These are phyloP conservation scores for Enteromius trimaculatus DNA, from an alignment of 2,797 vertebrate species.

Conservation along the genomic window DNA sequence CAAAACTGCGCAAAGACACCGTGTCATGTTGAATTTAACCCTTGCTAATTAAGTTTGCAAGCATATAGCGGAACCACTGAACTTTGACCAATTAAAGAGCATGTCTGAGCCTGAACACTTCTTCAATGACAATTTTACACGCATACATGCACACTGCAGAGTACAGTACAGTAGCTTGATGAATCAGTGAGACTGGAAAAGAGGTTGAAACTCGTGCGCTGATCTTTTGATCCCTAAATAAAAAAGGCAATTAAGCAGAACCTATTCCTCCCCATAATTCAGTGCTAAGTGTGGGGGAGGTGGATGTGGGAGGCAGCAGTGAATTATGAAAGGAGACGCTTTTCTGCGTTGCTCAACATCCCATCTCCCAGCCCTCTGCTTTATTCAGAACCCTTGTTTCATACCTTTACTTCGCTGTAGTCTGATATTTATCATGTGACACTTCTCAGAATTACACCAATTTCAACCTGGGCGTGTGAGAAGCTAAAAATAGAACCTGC, in stretches of 20 bases:
- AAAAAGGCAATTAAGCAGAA: constrained; percentile 44
- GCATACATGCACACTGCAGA: constrained; percentile 2
- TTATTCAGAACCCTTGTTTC: not conserved
- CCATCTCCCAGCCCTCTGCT: constrained; percentile 13
- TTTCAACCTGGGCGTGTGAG: constrained; percentile 11
- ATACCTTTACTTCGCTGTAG: not conserved
- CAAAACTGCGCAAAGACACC: not conserved
- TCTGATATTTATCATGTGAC: constrained; percentile 4
- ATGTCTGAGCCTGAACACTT: constrained; percentile 54
- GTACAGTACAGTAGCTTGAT: constrained; percentile 10
- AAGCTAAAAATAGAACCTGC: constrained; percentile 52
- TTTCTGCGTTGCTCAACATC: constrained; percentile 22
- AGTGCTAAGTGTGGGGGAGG: not conserved
- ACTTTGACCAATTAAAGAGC: constrained; percentile 40
- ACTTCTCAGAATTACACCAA: constrained; percentile 22
- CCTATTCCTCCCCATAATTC: constrained; percentile 25
- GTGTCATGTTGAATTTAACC: constrained; percentile 43
- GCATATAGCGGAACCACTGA: constrained; percentile 15
- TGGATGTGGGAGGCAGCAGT: constrained; percentile 12
- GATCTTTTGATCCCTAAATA: constrained; percentile 30
- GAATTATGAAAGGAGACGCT: constrained; percentile 24
- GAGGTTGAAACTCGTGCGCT: constrained; percentile 2
- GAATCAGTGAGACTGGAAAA: constrained; percentile 15
- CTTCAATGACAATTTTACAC: constrained; percentile 50
- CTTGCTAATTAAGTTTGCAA: constrained; percentile 34